Evolutionary conservation across 2,113 vertebrate genomes (phyloP).

Genomic region (Microtus pennsylvanicus): DNA sequence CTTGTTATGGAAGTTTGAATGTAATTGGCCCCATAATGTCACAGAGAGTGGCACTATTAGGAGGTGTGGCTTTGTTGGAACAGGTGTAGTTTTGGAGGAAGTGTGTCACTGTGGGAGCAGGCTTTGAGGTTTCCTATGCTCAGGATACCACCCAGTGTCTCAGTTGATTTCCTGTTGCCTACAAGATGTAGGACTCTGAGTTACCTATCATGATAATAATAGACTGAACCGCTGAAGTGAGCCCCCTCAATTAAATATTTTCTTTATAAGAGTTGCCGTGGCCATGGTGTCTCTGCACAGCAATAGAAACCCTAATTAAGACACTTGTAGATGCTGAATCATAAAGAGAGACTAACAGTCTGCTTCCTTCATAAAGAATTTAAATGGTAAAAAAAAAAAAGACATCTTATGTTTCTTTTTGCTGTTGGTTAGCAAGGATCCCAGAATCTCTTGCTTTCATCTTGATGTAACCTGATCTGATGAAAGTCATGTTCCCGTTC

Average conservation of each 20-base stretch:
- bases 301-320: not conserved
- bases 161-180: not conserved
- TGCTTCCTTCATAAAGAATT: constrained; percentile 47
- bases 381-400: constrained; percentile 34
- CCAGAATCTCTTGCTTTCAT: not conserved
- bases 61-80: not conserved
- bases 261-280: not conserved
- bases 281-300: not conserved
- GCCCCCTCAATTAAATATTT: not conserved
- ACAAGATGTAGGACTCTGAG: not conserved
- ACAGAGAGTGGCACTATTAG: too few species aligned
- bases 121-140: not conserved
- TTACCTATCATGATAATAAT: not conserved
- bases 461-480: constrained; percentile 25
- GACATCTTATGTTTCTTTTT: constrained; percentile 49
- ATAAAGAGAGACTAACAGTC: constrained; percentile 27
- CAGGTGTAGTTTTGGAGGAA: not conserved
- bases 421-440: not conserved
- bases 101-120: not conserved
- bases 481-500: constrained; percentile 5
- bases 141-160: not conserved
- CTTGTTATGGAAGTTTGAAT: not conserved
- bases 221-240: not conserved
- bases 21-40: not conserved
- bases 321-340: not conserved